Evolutionary conservation across 1,140 invertebrate species (phyloP).

Genomic region (Brachionus manjavacas): DNA sequence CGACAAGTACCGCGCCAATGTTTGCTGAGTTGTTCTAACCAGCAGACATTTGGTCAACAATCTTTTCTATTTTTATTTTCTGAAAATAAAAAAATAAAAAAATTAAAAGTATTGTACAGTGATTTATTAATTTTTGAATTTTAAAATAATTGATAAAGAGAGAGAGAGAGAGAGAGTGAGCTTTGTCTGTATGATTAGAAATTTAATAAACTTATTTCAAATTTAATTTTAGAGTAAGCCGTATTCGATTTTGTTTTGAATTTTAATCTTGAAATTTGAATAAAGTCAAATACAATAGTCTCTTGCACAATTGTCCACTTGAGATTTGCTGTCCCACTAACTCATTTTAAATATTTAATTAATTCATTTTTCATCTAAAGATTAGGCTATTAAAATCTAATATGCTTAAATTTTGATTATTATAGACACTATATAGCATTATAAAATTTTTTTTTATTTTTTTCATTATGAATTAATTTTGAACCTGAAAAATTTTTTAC

Average conservation of each 20-base stretch:
- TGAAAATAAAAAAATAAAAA: background rate
- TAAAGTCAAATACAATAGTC: background rate
- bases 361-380: background rate
- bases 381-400: background rate
- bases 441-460: background rate
- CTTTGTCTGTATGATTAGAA: background rate
- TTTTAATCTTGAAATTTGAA: slow-evolving; percentile 1
- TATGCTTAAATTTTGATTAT: background rate
- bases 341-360: background rate
- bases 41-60: background rate
- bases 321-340: background rate
- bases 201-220: background rate
- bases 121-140: background rate
- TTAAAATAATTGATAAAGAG: background rate
- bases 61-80: too few relatives aligned
- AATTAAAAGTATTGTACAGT: background rate
- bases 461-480: background rate
- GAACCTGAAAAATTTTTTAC: background rate
- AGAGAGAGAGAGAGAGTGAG: background rate
- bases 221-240: background rate
- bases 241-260: background rate
- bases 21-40: background rate
- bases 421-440: background rate
- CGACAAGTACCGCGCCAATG: background rate
- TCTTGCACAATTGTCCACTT: background rate